Percentiles rank a stretch among this genome's conserved stretches.
phyloP scores from a whole-genome alignment of 1,140 invertebrate genomes.

The Papilio helenus region DNA sequence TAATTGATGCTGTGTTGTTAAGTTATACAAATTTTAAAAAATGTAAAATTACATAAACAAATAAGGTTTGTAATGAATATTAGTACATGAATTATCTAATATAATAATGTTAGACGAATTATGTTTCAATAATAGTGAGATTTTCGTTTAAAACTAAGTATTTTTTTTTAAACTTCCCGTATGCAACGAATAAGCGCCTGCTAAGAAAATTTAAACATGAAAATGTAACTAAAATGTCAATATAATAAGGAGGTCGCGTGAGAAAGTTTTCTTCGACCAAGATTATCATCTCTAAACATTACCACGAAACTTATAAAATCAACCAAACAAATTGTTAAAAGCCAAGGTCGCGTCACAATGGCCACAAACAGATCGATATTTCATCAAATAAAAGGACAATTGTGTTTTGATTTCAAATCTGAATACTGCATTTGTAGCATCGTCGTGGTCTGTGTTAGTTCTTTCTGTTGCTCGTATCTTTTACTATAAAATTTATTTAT shows the following conservation, averaged over 20 bases:
- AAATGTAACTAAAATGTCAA: constrained; percentile 14
- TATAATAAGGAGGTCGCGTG: background rate
- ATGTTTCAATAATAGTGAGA: too few relatives aligned
- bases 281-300: constrained; percentile 22
- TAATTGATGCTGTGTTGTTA: background rate
- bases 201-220: background rate
- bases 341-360: background rate
- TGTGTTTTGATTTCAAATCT: background rate
- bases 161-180: background rate
- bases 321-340: constrained; percentile 4
- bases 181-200: too few relatives aligned
- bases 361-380: constrained; percentile 14
- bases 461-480: background rate
- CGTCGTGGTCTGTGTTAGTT: background rate
- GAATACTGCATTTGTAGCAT: constrained; percentile 5
- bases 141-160: too few relatives aligned
- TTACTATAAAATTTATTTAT: background rate
- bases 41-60: too few relatives aligned
- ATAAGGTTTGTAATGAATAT: too few relatives aligned
- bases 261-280: constrained; percentile 16
- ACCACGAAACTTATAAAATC: constrained; percentile 13
- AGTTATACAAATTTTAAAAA: too few relatives aligned
- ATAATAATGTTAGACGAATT: too few relatives aligned
- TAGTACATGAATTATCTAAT: too few relatives aligned
- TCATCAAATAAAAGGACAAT: background rate